phyloP scores from a whole-genome alignment of 2,113 vertebrate genomes.

The Beaufortia kweichowensis region DNA sequence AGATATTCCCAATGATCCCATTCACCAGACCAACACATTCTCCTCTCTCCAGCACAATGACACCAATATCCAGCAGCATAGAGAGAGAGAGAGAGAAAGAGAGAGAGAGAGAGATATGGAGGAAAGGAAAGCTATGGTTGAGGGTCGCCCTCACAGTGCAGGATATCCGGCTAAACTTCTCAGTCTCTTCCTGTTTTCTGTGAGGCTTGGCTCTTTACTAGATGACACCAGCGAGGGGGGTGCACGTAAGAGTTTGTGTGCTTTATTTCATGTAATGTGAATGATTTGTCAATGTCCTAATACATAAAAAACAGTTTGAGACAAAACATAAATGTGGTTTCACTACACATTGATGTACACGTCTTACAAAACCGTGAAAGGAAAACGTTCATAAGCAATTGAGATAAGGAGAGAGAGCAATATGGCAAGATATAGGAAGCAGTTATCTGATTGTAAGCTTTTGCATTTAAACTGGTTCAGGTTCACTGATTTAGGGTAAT shows the following conservation, averaged over 20 bases:
- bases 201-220: constrained; percentile 30
- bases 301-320: neutral
- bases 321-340: neutral
- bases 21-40: constrained; percentile 58
- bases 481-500: too few relatives aligned
- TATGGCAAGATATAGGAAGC: neutral
- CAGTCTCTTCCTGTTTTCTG: constrained; percentile 57
- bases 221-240: constrained; percentile 29
- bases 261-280: neutral
- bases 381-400: constrained; percentile 22
- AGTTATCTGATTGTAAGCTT: neutral
- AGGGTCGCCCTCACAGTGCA: constrained; percentile 53
- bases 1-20: constrained; percentile 57
- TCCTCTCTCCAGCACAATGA: constrained; percentile 43
- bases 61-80: constrained; percentile 23
- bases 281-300: neutral
- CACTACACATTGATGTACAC: neutral
- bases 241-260: neutral
- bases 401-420: neutral
- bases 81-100: constrained; percentile 17
- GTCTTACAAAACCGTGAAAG: neutral
- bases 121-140: constrained; percentile 48
- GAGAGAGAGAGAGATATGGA: constrained; percentile 42
- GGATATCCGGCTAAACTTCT: constrained; percentile 57
- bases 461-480: too few relatives aligned